Evolutionary conservation across 2,113 vertebrate genomes (phyloP).

Genomic region (Odocoileus hemionus): DNA sequence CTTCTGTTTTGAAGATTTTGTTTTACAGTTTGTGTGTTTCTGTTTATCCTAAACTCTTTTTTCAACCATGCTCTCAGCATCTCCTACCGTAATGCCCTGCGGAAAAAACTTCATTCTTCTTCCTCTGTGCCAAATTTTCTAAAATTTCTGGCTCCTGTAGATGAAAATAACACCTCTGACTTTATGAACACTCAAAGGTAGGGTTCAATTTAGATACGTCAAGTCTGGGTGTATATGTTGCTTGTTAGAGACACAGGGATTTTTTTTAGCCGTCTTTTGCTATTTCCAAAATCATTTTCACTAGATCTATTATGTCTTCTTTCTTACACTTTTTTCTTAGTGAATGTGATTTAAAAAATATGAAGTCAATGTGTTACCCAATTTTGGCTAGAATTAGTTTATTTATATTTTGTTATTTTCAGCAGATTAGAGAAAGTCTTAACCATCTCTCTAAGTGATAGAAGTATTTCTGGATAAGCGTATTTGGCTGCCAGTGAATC

Average conservation of each 20-base stretch:
- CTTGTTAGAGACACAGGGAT: neutral
- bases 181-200: slow-evolving; percentile 87
- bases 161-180: slow-evolving; percentile 91
- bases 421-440: neutral
- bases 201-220: slow-evolving; percentile 66
- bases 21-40: slow-evolving; percentile 71
- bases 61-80: slow-evolving; percentile 86
- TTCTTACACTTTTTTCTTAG: neutral
- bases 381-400: neutral
- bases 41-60: slow-evolving; percentile 78
- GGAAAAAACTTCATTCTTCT: slow-evolving; percentile 94
- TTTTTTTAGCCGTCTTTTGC: neutral
- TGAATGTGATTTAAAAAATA: neutral
- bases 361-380: neutral
- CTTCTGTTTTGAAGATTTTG: slow-evolving; percentile 63
- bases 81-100: slow-evolving; percentile 90
- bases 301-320: neutral
- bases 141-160: slow-evolving; percentile 98
- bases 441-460: neutral
- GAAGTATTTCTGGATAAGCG: neutral
- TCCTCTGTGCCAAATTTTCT: slow-evolving; percentile 99
- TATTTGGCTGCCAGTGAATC: neutral
- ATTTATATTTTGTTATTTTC: neutral
- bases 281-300: neutral
- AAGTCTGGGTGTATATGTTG: slow-evolving; percentile 9